Conservation (phyloP, 2,797 vertebrate species). For the Siniperca undulata region DNA sequence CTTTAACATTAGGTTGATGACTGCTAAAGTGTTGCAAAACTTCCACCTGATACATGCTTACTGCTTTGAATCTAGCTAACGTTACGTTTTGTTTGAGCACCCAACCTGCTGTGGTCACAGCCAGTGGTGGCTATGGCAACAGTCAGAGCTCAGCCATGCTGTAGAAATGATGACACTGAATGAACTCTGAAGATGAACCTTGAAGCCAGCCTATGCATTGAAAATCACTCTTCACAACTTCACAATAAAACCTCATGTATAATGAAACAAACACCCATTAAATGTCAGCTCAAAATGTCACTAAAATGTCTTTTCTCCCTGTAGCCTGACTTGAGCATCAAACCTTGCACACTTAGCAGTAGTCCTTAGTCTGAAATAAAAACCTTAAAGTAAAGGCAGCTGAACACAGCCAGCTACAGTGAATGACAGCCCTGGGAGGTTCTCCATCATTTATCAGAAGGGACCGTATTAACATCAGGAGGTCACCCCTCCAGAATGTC, state of each 20-base stretch:
- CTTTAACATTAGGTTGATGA: not conserved
- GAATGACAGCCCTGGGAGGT: constrained; percentile 15
- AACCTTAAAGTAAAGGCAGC: constrained; percentile 8
- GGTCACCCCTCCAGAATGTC: not conserved
- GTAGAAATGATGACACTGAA: not conserved
- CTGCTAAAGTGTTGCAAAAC: not conserved
- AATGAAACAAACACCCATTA: constrained; percentile 31
- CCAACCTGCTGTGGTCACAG: constrained; percentile 2
- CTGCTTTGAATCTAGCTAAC: not conserved
- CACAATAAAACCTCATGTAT: constrained; percentile 19
- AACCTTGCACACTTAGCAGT: not conserved
- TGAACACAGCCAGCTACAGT: not conserved
- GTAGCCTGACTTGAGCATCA: not conserved
- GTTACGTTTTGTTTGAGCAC: not conserved
- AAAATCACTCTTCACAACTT: not conserved
- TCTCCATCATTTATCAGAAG: constrained; percentile 48
- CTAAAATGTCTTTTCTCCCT: constrained; percentile 26
- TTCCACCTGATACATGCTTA: not conserved
- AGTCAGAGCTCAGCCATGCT: not conserved
- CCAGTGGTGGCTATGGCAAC: not conserved
- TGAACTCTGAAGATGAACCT: not conserved
- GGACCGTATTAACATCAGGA: not conserved
- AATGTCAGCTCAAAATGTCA: constrained; percentile 60
- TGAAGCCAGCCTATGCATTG: not conserved
- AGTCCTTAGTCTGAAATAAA: not conserved